These are phyloP conservation scores for Myotis brandtii DNA, from an alignment of 2,113 vertebrate genomes.

Conservation along the genomic window DNA sequence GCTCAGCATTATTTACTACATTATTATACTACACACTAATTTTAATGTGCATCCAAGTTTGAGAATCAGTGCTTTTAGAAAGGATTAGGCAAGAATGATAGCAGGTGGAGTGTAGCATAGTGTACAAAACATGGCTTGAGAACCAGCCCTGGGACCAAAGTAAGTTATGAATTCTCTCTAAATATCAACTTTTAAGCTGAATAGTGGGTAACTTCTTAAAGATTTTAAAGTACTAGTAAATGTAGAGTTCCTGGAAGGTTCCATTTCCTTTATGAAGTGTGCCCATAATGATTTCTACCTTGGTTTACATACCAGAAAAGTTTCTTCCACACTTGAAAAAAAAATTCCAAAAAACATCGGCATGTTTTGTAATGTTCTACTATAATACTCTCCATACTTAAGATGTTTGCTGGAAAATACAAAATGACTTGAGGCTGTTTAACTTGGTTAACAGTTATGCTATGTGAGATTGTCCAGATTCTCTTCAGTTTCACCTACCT, in stretches of 20 bases:
- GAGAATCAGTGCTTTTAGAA: not conserved
- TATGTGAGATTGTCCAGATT: not conserved
- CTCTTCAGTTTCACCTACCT: not conserved
- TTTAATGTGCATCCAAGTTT: not conserved
- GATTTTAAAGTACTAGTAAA: not conserved
- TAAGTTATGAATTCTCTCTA: not conserved
- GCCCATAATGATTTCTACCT: not conserved
- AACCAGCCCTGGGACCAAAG: not conserved
- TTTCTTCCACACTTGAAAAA: not conserved
- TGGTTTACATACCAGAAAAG: not conserved
- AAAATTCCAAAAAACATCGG: not conserved
- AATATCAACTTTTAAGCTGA: not conserved
- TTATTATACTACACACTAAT: not conserved
- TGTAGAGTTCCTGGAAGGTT: not conserved
- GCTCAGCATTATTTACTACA: not conserved
- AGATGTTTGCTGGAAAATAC: not conserved
- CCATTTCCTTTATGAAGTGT: not conserved
- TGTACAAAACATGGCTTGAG: not conserved
- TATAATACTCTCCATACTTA: not conserved
- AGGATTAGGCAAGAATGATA: not conserved
- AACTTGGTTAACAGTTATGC: not conserved
- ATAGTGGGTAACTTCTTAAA: not conserved
- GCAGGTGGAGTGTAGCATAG: not conserved
- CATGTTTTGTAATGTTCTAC: not conserved
- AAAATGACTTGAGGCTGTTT: not conserved